A percentile compares a stretch with the other conserved stretches of the same genome.
Evolutionary conservation across 2,113 vertebrate genomes (phyloP).

Genomic region (Climacteris rufus): DNA sequence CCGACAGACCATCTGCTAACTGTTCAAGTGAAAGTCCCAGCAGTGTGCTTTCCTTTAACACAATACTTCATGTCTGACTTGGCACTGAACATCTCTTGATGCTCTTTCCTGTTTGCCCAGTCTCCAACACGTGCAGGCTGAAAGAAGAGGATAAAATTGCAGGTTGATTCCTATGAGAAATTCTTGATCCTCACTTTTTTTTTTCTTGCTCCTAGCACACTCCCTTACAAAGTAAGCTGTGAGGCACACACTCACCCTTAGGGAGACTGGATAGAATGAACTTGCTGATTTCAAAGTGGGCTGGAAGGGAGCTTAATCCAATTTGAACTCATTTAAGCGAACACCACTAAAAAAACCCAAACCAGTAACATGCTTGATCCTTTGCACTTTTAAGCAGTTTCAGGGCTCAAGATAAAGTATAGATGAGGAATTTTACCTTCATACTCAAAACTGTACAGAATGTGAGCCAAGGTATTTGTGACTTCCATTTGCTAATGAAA

Average conservation of each 20-base stretch:
- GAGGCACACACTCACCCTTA: neutral
- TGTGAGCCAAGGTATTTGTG: neutral
- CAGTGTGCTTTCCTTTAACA: neutral
- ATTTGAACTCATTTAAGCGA: neutral
- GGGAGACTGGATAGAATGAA: neutral
- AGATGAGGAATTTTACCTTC: neutral
- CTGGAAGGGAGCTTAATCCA: neutral
- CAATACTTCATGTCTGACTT: neutral
- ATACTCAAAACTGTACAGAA: neutral
- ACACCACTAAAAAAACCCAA: neutral
- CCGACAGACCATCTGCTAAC: neutral
- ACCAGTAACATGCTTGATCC: neutral
- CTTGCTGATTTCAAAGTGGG: neutral
- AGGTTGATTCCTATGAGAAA: neutral
- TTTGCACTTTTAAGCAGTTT: neutral
- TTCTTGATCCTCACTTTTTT: neutral
- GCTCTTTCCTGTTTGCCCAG: neutral
- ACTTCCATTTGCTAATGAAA: neutral
- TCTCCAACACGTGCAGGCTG: neutral
- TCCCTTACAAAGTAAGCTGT: neutral
- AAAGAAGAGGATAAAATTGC: neutral
- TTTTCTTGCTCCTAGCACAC: neutral
- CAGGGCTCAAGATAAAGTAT: neutral
- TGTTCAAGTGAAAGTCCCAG: neutral
- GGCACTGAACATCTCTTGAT: neutral